Evolutionary conservation across 2,113 vertebrate genomes (phyloP).

Genomic region (Lota lota): DNA sequence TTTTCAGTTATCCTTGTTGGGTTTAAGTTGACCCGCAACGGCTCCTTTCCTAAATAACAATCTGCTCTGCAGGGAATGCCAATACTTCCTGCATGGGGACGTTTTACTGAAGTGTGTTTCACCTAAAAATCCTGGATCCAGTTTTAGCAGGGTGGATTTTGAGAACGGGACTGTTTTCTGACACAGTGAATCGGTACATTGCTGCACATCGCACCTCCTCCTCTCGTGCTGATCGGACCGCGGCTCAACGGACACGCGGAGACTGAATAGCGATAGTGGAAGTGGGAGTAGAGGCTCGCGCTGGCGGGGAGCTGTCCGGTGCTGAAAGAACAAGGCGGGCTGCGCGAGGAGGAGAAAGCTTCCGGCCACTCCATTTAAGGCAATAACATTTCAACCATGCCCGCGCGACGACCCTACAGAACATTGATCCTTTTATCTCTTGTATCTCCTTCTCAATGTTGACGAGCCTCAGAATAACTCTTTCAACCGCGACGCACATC

Average conservation of each 20-base stretch:
- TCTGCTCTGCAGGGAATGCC: no score
- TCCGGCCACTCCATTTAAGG: no score
- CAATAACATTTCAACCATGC: no score
- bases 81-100: no score
- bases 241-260: slow-evolving; percentile 15
- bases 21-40: no score
- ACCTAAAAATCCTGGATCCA: background rate
- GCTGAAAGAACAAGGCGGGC: slow-evolving; percentile 67
- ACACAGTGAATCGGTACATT: no score
- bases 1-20: no score
- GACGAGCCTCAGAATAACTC: background rate
- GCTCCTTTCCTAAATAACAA: no score
- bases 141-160: background rate
- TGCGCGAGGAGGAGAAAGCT: slow-evolving; percentile 1
- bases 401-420: no score
- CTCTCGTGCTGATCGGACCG: slow-evolving; percentile 36
- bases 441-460: no score
- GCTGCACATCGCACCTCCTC: background rate
- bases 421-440: background rate
- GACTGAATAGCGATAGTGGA: slow-evolving; percentile 15
- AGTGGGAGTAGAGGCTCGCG: background rate
- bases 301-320: slow-evolving; percentile 74
- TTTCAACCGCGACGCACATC: background rate
- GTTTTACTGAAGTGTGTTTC: no score
- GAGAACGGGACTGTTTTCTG: no score